Evolutionary conservation across 1,140 invertebrate species (phyloP).

Genomic region (Babylonia areolata): DNA sequence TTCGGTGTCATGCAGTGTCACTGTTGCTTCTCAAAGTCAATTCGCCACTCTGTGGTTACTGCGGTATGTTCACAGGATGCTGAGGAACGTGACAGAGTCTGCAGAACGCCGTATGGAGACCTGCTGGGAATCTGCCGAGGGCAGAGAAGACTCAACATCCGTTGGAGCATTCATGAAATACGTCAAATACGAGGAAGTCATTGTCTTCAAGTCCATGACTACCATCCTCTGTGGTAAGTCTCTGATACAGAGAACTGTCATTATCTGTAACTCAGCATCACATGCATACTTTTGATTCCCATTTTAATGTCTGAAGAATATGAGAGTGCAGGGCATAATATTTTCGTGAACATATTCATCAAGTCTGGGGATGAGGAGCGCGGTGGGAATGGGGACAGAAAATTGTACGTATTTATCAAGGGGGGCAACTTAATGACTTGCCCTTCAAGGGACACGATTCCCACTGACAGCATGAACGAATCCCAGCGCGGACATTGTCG

Average conservation of each 20-base stretch:
- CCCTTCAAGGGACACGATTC: too few relatives aligned
- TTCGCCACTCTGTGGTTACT: too few relatives aligned
- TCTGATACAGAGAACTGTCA: not conserved
- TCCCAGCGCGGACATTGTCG: too few relatives aligned
- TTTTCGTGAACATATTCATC: too few relatives aligned
- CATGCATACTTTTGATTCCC: not conserved
- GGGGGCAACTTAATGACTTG: too few relatives aligned
- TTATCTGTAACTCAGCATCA: not conserved
- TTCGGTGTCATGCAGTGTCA: too few relatives aligned
- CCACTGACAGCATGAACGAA: too few relatives aligned
- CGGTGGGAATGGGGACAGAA: too few relatives aligned
- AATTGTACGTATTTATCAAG: too few relatives aligned
- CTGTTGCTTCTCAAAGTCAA: too few relatives aligned
- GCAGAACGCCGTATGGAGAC: not conserved
- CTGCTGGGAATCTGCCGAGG: not conserved
- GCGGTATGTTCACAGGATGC: not conserved
- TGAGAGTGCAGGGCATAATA: not conserved
- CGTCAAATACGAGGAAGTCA: not conserved
- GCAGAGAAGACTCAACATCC: not conserved
- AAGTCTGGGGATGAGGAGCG: too few relatives aligned
- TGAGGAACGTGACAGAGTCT: not conserved
- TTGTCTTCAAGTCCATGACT: not conserved
- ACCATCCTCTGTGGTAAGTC: not conserved
- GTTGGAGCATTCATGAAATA: not conserved
- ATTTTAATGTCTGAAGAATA: not conserved